Conservation (phyloP, 2,797 vertebrate species). For the Mastacembelus armatus region DNA sequence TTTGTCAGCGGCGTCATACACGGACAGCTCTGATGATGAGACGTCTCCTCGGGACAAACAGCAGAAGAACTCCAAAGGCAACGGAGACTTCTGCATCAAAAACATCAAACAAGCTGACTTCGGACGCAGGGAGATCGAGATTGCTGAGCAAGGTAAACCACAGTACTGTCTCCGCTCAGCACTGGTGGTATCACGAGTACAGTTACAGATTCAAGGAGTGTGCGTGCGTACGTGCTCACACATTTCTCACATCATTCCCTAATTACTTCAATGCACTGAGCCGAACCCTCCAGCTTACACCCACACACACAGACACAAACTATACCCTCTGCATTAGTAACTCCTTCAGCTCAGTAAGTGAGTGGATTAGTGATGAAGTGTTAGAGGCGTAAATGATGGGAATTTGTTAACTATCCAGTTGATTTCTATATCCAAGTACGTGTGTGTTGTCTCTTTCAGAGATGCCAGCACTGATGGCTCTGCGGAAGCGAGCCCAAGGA, state of each 20-base stretch:
- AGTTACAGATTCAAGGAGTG: too few species aligned
- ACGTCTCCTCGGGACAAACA: slow-evolving; percentile 97
- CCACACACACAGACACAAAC: slow-evolving; percentile 4
- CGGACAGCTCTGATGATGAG: slow-evolving; percentile 98
- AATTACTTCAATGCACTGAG: slow-evolving; percentile 24
- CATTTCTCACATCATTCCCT: slow-evolving; percentile 19
- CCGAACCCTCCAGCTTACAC: slow-evolving; percentile 24
- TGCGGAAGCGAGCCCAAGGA: slow-evolving; percentile 97
- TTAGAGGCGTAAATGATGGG: slow-evolving; percentile 47
- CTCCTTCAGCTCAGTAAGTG: slow-evolving; percentile 29
- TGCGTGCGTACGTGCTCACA: not conserved
- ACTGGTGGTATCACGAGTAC: too few species aligned
- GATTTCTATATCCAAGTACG: slow-evolving; percentile 2
- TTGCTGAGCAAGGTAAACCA: slow-evolving; percentile 92
- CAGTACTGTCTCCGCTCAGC: not conserved
- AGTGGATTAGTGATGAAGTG: slow-evolving; percentile 38
- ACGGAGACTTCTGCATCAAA: slow-evolving; percentile 97
- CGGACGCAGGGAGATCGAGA: slow-evolving; percentile 97
- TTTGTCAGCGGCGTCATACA: slow-evolving; percentile 94
- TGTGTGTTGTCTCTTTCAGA: slow-evolving; percentile 78
- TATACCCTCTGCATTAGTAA: slow-evolving; percentile 13
- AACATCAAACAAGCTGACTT: slow-evolving; percentile 99
- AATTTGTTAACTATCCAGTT: slow-evolving; percentile 36
- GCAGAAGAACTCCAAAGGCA: slow-evolving; percentile 98
- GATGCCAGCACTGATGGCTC: slow-evolving; percentile 97